phyloP scores from a whole-genome alignment of 2,113 vertebrate species.

The Aramus guarauna region DNA sequence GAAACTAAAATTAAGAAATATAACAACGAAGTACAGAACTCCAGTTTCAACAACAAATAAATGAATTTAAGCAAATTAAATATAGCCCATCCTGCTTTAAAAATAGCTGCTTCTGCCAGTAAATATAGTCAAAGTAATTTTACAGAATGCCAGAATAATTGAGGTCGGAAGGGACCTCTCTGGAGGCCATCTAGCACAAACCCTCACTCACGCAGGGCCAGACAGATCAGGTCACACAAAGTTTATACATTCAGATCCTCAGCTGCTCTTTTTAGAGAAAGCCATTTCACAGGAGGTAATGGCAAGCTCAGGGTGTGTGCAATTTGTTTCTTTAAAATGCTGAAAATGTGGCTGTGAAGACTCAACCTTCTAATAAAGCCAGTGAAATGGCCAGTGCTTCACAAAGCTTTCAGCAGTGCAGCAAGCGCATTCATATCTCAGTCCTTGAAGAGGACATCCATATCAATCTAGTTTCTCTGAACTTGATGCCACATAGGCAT shows the following conservation, averaged over 20 bases:
- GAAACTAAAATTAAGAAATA: not conserved
- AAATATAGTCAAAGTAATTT: not conserved
- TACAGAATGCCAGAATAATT: not conserved
- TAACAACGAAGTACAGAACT: not conserved
- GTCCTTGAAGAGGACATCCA: not conserved
- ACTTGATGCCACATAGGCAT: not conserved
- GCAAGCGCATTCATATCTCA: fast-evolving
- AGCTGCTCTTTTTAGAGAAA: not conserved
- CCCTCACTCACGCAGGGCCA: not conserved
- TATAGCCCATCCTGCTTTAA: not conserved
- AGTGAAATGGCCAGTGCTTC: not conserved
- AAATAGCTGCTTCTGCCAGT: not conserved
- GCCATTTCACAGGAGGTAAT: not conserved
- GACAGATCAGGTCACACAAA: not conserved
- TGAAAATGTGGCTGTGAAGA: not conserved
- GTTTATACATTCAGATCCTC: not conserved
- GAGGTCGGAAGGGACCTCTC: not conserved
- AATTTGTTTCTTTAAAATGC: not conserved
- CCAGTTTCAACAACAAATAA: not conserved
- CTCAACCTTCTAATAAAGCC: not conserved
- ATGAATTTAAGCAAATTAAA: not conserved
- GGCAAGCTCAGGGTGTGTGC: not conserved
- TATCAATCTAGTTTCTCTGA: not conserved
- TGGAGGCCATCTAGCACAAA: not conserved
- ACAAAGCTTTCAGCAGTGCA: not conserved